Conservation (phyloP, 2,888 invertebrate genomes). For the Nezara viridula region DNA sequence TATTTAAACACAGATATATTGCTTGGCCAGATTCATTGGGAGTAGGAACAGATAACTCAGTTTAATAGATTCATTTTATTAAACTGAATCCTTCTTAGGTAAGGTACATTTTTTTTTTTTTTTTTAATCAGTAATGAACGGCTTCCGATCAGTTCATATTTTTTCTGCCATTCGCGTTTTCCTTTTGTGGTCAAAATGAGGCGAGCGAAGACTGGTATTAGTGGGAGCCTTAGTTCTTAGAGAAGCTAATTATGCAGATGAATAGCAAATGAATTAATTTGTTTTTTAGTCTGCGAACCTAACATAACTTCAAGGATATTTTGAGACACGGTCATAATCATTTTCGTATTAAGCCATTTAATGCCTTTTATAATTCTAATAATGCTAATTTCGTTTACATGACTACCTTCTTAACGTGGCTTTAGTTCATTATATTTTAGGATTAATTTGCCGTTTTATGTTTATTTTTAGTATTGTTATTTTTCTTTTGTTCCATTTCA, state of each 20-base stretch:
- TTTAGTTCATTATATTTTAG: background rate
- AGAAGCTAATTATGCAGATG: background rate
- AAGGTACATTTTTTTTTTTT: background rate
- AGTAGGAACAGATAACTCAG: no score
- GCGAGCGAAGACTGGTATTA: background rate
- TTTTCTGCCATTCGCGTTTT: background rate
- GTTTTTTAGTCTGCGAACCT: background rate
- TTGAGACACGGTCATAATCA: background rate
- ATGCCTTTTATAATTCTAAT: background rate
- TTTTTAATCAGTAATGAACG: background rate
- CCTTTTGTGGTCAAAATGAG: conserved; percentile 7
- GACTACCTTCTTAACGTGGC: background rate
- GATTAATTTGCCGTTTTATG: no score
- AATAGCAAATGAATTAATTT: background rate
- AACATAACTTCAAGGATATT: background rate
- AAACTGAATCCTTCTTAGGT: background rate
- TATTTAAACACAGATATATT: no score
- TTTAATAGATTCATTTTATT: no score
- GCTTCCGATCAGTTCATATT: background rate
- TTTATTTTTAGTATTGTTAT: no score
- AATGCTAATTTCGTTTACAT: background rate
- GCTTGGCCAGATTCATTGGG: no score
- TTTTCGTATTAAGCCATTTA: background rate
- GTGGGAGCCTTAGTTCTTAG: background rate
- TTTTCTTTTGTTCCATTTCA: no score